These are phyloP conservation scores for Eupithecia exiguata DNA, from an alignment of 2,888 invertebrate genomes.

Conservation along the genomic window DNA sequence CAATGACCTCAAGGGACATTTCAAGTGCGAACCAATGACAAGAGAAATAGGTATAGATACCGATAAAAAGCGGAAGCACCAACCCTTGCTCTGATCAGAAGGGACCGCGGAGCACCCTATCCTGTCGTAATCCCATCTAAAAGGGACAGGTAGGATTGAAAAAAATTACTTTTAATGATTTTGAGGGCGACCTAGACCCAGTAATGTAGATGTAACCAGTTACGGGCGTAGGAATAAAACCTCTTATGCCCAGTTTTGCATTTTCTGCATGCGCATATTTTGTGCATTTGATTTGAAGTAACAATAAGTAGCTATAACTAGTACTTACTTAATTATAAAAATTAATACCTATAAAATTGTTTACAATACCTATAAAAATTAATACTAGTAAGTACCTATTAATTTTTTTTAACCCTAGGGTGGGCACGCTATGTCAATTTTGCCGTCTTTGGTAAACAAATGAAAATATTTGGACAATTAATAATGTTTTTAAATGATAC, in stretches of 20 bases:
- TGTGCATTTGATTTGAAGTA: not conserved
- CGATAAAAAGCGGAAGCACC: slow-evolving; percentile 3
- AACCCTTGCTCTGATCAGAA: slow-evolving; percentile 8
- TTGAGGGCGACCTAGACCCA: not conserved
- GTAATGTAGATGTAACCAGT: not conserved
- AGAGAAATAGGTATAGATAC: not conserved
- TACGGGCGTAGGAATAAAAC: not conserved
- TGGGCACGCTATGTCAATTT: no score
- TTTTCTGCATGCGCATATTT: not conserved
- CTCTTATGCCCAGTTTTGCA: not conserved
- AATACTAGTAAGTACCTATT: no score
- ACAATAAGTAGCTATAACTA: no score
- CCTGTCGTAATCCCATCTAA: slow-evolving; percentile 7
- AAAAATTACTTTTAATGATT: slow-evolving; percentile 7
- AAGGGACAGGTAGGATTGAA: slow-evolving; percentile 8
- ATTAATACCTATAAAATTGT: no score
- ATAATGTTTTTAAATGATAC: no score
- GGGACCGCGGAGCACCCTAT: not conserved
- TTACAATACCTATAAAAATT: no score
- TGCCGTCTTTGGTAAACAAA: no score
- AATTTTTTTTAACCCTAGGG: no score
- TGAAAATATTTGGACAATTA: no score
- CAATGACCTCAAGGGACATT: slow-evolving; percentile 3
- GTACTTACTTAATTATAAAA: no score
- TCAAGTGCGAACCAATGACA: not conserved